Evolutionary conservation across 2,113 vertebrate genomes (phyloP).

Genomic region (Callipepla californica): DNA sequence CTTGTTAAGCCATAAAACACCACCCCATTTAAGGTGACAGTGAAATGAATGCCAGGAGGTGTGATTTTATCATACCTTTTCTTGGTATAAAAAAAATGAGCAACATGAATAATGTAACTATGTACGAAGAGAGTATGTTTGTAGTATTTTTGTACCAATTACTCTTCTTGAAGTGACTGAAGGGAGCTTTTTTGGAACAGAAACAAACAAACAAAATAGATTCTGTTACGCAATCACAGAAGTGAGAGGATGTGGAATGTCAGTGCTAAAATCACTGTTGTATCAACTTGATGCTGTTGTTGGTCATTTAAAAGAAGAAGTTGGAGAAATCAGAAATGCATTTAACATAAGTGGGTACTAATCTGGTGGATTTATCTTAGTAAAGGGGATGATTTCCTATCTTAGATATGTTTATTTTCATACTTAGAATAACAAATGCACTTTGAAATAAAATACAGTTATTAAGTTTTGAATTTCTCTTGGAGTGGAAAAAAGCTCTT

Average conservation of each 20-base stretch:
- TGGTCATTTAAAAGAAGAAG: not conserved
- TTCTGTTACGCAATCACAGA: fast-evolving
- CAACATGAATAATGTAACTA: not conserved
- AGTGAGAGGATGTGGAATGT: not conserved
- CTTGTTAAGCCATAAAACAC: not conserved
- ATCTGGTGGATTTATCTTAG: not conserved
- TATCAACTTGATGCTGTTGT: fast-evolving
- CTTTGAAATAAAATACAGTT: not conserved
- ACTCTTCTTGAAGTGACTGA: not conserved
- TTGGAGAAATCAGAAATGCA: not conserved
- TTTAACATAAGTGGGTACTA: not conserved
- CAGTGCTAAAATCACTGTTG: not conserved
- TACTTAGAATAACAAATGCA: not conserved
- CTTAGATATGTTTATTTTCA: not conserved
- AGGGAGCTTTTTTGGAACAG: not conserved
- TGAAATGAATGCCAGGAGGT: not conserved
- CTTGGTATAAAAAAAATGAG: not conserved
- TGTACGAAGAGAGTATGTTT: not conserved
- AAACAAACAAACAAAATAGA: not conserved
- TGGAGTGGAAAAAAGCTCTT: not conserved
- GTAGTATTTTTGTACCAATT: not conserved
- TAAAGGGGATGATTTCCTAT: not conserved
- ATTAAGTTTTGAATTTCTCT: not conserved
- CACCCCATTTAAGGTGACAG: not conserved
- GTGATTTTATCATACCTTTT: not conserved